Conservation (phyloP, 64 coral and sea anemone species). For the Montipora sp. region DNA sequence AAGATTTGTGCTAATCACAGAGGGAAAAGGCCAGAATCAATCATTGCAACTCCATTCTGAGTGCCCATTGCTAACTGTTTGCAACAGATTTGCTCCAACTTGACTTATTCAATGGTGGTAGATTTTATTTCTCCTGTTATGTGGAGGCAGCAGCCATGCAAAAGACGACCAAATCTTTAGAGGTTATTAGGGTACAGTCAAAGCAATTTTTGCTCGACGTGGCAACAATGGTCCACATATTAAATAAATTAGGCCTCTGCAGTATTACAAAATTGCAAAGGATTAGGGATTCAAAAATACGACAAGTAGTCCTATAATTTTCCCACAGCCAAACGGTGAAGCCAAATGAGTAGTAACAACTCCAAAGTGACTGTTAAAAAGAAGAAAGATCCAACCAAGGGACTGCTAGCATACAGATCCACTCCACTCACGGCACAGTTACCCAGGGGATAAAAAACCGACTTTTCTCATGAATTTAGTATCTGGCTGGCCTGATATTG, state of each 20-base stretch:
- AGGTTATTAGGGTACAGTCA: not conserved
- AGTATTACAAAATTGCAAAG: constrained; percentile 17
- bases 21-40: constrained; percentile 6
- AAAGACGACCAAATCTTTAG: not conserved
- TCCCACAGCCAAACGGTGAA: constrained; percentile 35
- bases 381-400: no score
- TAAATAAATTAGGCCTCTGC: not conserved
- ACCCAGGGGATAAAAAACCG: constrained; percentile 17
- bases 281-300: constrained; percentile 12
- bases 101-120: not conserved
- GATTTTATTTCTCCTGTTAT: constrained; percentile 30
- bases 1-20: not conserved
- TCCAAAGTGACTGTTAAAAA: not conserved
- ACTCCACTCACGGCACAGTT: constrained; percentile 54
- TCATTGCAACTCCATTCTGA: constrained; percentile 17
- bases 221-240: constrained; percentile 46
- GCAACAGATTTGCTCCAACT: constrained; percentile 37
- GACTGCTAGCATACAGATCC: not conserved
- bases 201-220: constrained; percentile 42
- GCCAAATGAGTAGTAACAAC: constrained; percentile 41
- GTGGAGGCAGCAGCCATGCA: constrained; percentile 3
- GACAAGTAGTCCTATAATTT: not conserved
- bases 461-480: not conserved
- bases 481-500: not conserved
- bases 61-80: not conserved